Evolutionary conservation across 2,888 invertebrate species (phyloP).

Genomic region (Ectemnius cavifrons): DNA sequence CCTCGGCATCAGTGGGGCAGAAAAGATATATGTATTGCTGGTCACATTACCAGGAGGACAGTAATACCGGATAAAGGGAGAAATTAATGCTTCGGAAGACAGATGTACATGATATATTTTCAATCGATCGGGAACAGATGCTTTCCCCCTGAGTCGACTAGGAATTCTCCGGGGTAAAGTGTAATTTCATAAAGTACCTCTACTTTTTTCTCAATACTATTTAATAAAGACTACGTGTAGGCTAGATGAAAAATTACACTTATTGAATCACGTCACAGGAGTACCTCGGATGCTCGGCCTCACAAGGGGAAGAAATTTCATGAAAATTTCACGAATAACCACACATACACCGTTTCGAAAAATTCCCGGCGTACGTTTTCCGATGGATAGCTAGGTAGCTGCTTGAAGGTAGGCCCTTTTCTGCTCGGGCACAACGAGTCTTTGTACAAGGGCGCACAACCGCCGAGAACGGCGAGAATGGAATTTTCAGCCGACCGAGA

Average conservation of each 20-base stretch:
- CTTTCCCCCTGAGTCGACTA: background rate
- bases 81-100: constrained; percentile 5
- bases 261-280: background rate
- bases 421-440: constrained; percentile 32
- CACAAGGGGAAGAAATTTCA: background rate
- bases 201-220: background rate
- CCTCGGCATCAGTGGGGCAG: background rate
- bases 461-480: constrained; percentile 37
- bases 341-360: background rate
- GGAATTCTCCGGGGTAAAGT: background rate
- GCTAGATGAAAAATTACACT: background rate
- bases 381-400: too few relatives aligned
- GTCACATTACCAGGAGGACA: background rate
- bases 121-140: constrained; percentile 7
- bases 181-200: background rate
- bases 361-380: constrained; percentile 20
- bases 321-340: background rate
- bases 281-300: background rate
- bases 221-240: background rate
- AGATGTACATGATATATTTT: background rate
- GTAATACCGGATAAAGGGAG: background rate
- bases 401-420: constrained; percentile 11
- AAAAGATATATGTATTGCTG: background rate
- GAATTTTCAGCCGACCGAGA: constrained; percentile 46
- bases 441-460: constrained; percentile 23